phyloP scores from a whole-genome alignment of 2,888 invertebrate genomes.

The Philaethria dido region DNA sequence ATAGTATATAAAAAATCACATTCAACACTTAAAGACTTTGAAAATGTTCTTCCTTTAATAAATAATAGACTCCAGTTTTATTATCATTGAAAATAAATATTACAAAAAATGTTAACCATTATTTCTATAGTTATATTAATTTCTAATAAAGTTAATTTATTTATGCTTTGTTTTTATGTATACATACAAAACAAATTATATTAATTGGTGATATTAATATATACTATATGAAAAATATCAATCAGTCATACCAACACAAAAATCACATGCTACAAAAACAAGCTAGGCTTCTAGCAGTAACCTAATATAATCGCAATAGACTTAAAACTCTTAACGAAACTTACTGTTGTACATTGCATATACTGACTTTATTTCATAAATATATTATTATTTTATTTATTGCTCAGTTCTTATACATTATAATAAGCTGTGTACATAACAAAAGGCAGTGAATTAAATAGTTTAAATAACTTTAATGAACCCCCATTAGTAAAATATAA shows the following conservation, averaged over 20 bases:
- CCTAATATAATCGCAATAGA: slow-evolving; percentile 20
- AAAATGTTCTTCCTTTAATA: too few relatives aligned
- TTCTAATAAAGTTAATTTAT: background rate
- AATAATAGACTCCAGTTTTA: background rate
- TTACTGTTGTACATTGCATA: slow-evolving; percentile 12
- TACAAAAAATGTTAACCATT: slow-evolving; percentile 7
- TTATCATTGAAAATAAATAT: background rate
- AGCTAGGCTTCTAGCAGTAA: slow-evolving; percentile 9
- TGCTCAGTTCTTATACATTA: background rate
- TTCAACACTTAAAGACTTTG: too few relatives aligned
- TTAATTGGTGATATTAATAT: background rate
- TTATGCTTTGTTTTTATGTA: too few relatives aligned
- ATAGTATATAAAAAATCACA: background rate
- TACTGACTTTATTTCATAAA: slow-evolving; percentile 11
- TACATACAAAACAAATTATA: too few relatives aligned
- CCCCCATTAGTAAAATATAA: background rate
- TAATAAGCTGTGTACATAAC: slow-evolving; percentile 8
- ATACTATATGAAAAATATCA: background rate
- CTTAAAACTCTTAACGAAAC: slow-evolving; percentile 10
- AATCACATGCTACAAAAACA: slow-evolving; percentile 14
- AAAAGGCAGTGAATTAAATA: slow-evolving; percentile 8
- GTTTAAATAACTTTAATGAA: background rate
- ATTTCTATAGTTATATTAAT: slow-evolving; percentile 10
- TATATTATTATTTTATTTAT: slow-evolving; percentile 17
- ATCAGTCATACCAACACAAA: slow-evolving; percentile 3